These are phyloP conservation scores for Phacellophora camtschatica DNA, from an alignment of 30 jellyfish, hydroid and myxozoan genomes.

Conservation along the genomic window DNA sequence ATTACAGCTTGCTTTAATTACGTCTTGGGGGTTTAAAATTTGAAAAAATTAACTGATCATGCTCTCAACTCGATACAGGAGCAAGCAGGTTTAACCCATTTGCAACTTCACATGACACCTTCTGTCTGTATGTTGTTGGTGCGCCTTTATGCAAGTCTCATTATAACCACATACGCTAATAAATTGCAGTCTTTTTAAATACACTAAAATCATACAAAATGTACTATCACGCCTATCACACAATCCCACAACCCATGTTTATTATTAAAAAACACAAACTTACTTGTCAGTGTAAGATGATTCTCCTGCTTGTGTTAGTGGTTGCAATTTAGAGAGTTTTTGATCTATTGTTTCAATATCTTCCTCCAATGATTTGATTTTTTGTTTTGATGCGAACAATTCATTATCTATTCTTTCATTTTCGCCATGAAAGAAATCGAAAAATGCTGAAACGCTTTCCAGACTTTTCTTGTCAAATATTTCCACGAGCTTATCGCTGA, in stretches of 20 bases:
- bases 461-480: conserved; percentile 75
- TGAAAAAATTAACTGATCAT: no score
- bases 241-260: background rate
- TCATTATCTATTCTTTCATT: conserved; percentile 29
- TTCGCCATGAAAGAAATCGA: conserved; percentile 53
- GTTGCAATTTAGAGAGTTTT: conserved; percentile 46
- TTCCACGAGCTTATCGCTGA: conserved; percentile 77
- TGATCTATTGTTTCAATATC: conserved; percentile 52
- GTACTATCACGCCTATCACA: no score
- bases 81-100: no score
- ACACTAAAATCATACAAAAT: no score
- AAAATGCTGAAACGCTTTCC: conserved; percentile 71
- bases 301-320: conserved; percentile 16
- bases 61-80: no score
- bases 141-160: no score
- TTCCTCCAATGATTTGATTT: background rate
- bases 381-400: conserved; percentile 15
- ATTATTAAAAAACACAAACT: background rate
- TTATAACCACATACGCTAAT: no score
- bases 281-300: conserved; percentile 24
- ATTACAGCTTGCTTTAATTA: no score
- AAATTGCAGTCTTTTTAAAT: no score
- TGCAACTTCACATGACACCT: no score
- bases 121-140: no score
- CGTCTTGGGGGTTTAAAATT: no score